Conservation (phyloP, 2,797 vertebrate species). For the Xiphorhynchus erythropygius region DNA sequence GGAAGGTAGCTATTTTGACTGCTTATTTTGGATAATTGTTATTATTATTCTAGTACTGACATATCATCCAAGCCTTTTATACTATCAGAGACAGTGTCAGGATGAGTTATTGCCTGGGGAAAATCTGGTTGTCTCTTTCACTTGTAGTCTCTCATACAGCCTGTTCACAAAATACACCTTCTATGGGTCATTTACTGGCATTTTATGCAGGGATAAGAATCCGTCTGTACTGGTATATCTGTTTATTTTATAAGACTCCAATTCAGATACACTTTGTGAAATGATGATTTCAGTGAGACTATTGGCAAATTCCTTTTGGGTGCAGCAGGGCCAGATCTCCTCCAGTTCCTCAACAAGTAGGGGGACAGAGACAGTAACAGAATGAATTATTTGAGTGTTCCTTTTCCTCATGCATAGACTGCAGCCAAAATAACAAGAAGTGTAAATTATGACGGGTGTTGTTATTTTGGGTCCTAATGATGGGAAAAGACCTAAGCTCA, state of each 20-base stretch:
- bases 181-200: background rate
- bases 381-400: background rate
- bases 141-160: background rate
- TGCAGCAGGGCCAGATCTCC: background rate
- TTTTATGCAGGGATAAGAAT: background rate
- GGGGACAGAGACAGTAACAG: background rate
- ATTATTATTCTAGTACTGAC: background rate
- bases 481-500: background rate
- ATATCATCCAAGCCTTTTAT: background rate
- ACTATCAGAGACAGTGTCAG: background rate
- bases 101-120: background rate
- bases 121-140: background rate
- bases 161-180: background rate
- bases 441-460: background rate
- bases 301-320: background rate
- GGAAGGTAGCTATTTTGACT: conserved; percentile 76
- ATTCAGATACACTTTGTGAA: background rate
- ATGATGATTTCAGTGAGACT: background rate
- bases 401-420: background rate
- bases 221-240: background rate
- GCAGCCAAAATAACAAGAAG: background rate
- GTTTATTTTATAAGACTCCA: background rate
- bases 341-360: background rate
- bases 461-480: background rate
- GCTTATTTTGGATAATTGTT: background rate